Conservation (phyloP, 1,140 invertebrate species). For the Prorops nasuta region DNA sequence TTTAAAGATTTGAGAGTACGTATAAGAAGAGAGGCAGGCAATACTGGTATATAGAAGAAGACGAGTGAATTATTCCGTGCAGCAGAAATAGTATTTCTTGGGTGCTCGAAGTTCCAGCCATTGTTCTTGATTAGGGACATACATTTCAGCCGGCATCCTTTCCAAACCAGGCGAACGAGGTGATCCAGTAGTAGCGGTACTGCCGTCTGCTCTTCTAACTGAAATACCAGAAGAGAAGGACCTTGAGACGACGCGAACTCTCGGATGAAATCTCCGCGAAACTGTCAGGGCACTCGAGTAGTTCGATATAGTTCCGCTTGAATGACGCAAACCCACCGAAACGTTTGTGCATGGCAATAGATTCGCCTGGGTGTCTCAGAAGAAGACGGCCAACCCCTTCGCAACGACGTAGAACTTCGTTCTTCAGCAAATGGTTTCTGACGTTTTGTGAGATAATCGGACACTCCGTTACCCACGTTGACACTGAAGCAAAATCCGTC, state of each 20-base stretch:
- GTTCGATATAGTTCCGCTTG: too few species aligned
- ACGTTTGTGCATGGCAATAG: conserved; percentile 66
- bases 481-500: conserved; percentile 73
- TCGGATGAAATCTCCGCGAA: too few species aligned
- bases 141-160: conserved; percentile 82
- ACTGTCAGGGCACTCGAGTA: too few species aligned
- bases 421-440: conserved; percentile 67
- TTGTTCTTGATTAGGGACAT: conserved; percentile 83
- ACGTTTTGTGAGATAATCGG: conserved; percentile 58
- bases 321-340: conserved; percentile 24
- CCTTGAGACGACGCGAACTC: too few species aligned
- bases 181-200: too few species aligned
- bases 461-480: conserved; percentile 69
- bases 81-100: conserved; percentile 44
- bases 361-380: conserved; percentile 72
- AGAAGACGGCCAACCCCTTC: conserved; percentile 77
- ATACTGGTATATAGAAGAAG: too few species aligned
- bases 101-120: conserved; percentile 75
- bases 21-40: too few species aligned
- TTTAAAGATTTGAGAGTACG: too few species aligned
- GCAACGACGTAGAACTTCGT: conserved; percentile 74
- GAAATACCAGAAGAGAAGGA: conserved; percentile 26
- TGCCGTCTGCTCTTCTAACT: conserved; percentile 35
- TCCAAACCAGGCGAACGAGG: conserved; percentile 45
- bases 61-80: conserved; percentile 24